Base-by-base conservation (phyloP, 2,888 invertebrate species). In the Hirtodrosophila trivittata region DNA sequence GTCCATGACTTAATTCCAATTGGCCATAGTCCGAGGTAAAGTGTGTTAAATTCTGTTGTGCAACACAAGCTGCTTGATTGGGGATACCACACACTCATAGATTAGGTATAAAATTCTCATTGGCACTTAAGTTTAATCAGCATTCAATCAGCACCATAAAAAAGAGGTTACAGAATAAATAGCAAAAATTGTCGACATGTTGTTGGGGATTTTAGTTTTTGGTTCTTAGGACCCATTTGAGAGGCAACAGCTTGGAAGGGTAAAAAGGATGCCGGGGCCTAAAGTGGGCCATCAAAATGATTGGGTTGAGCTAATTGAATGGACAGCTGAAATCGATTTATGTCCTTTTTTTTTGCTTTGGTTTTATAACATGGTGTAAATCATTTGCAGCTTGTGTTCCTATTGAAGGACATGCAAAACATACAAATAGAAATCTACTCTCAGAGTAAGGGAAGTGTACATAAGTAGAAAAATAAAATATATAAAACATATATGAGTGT, bases 251-350 rank as follows among this genome's bases (percentile, higher is more conserved):
- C 68, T 75, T 66, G 65, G 37, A 57, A 50, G 8, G 59, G 41
- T 59, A 51, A 43, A 72, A 77, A 65, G 55, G 50, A 47, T 62
- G 43, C 46, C 14, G 12, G 33, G 67, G 46, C 45, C 46, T 30
- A 45, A 58, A 75, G 45, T 60, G 65, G 57, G 71, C 52, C 39
- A 63, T 65, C 56, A 58, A 71, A 57, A 41, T 28, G 38, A 37
- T 51, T 41, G 58, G 77, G 66, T 51, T 62, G 43, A 52, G 76
- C 82, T 82, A 80, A 80, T 80, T 80, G 78, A 80, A 82, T 68
- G 73, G 65, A 60, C 51, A 74, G 35, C 55, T 41, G 28, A 51
- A 58, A 72, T 72, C 58, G 68, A 72, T 72, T 66, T 70, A 57
- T 60, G 47, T 56, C 39, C 30, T 33, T 25, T 37, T 35, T 52